These are phyloP conservation scores for Frankliniella intonsa DNA, from an alignment of 2,888 invertebrate species.

Conservation along the genomic window DNA sequence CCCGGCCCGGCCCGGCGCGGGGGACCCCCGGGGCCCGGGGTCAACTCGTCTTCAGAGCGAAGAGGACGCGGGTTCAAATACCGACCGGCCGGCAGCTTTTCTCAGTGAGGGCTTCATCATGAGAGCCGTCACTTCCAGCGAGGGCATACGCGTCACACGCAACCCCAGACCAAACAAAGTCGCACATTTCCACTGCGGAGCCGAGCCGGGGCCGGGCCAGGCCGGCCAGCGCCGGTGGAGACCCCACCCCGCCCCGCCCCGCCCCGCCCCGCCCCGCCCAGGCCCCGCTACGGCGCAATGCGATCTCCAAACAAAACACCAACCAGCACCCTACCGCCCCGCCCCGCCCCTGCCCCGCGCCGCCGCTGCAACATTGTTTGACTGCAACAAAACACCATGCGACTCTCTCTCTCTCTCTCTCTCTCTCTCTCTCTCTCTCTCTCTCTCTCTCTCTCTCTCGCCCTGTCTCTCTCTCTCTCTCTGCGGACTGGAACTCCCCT, in stretches of 20 bases:
- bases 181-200: neutral
- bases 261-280: no score
- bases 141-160: no score
- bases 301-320: constrained; percentile 14
- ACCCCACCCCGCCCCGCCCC: no score
- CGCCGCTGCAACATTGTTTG: constrained; percentile 6
- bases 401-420: neutral
- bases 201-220: neutral
- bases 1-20: no score
- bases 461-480: neutral
- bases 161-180: neutral
- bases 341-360: neutral
- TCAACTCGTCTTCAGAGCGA: no score
- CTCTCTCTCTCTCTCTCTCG: neutral
- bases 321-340: neutral
- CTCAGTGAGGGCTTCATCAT: no score
- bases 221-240: no score
- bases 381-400: neutral
- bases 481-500: neutral
- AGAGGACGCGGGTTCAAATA: no score
- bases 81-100: no score
- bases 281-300: no score
- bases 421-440: constrained; percentile 3
- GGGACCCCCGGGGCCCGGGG: no score
- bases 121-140: no score